Base-by-base conservation (phyloP, 35 echinoderm and acorn worm genomes). In the Apostichopus parvimensis region DNA sequence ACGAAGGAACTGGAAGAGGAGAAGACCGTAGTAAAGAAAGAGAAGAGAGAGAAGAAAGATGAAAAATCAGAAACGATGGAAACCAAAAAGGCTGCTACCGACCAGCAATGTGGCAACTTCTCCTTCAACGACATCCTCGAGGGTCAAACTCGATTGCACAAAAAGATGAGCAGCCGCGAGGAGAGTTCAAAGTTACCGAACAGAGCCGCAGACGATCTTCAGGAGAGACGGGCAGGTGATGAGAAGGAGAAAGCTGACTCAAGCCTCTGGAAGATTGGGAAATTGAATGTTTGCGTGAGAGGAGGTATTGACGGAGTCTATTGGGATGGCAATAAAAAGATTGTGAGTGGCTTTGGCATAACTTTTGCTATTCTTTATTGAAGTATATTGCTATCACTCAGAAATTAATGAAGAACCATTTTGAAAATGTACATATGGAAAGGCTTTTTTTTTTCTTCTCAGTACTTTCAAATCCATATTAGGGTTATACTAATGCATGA, bases 241-340 rank as follows among this genome's bases (percentile, higher is more conserved):
- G 23, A n/a, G 66, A 71, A 87, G 52, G 86, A 88, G n/a, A 88
- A 34, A 7, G 86, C 86, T 10, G 62, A 88, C 17, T 13, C 23
- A 65, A n/a, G 86, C 8, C 5, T 88, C 64, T 88, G 86, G 86
- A 88, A 88, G 28, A 25, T 88, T 52, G 86, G 86, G 9, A 88
- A 88, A 73, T 64, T 88, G 22, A 88, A 54, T 18, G 60, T 88
- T n/a, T 72, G 62, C 20, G 10, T 88, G 2, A 62, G 21, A 23
- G 86, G 86, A 72, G 86, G 86, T 11, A 66, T 88, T 18, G 86
- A 88, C 72, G 86, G 86, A 18, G 45, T 88, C 7, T 88, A 73
- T 64, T 88, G 86, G 86, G 61, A 88, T 52, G 12, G 72, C 34
- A 21, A 17, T 25, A 66, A 15, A 28, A 88, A 88, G 22, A 88